Evolutionary conservation across 1,140 invertebrate genomes (phyloP).

Genomic region (Drosophila ironensis): DNA sequence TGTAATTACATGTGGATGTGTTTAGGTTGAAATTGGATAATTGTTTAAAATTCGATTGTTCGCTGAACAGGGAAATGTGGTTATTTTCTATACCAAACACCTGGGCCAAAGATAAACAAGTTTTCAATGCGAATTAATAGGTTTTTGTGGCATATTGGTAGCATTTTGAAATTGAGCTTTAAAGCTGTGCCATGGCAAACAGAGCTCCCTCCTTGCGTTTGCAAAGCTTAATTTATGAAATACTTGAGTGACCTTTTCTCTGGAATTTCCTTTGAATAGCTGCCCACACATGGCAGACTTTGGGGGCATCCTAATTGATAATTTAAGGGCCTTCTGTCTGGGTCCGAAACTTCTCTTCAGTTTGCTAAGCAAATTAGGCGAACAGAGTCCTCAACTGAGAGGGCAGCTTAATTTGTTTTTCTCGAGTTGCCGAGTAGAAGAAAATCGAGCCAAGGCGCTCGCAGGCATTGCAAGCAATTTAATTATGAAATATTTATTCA

Average conservation of each 20-base stretch:
- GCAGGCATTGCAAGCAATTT: slow-evolving; percentile 14
- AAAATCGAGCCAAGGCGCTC: not conserved
- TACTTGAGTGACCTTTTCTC: slow-evolving; percentile 29
- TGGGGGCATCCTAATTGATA: slow-evolving; percentile 41
- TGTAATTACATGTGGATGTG: slow-evolving; percentile 19
- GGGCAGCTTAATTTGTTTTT: slow-evolving; percentile 16
- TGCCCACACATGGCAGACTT: slow-evolving; percentile 39
- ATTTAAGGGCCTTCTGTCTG: slow-evolving; percentile 48
- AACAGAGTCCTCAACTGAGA: slow-evolving; percentile 1
- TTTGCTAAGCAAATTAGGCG: slow-evolving; percentile 34
- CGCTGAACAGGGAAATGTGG: not conserved
- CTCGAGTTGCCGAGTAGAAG: too few species aligned
- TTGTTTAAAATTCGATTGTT: slow-evolving; percentile 30
- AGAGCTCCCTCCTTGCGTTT: not conserved
- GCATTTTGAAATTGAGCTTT: too few species aligned
- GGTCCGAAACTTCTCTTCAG: slow-evolving; percentile 1
- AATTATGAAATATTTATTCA: slow-evolving; percentile 43
- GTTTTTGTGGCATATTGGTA: too few species aligned
- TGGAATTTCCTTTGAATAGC: slow-evolving; percentile 31
- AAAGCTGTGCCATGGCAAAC: not conserved
- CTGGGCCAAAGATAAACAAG: slow-evolving; percentile 1
- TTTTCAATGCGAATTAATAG: not conserved
- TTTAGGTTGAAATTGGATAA: slow-evolving; percentile 15
- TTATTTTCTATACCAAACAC: slow-evolving; percentile 12
- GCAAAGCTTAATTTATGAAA: slow-evolving; percentile 16